Conservation (phyloP, 2,888 invertebrate species). For the Minunthozetes semirufus region DNA sequence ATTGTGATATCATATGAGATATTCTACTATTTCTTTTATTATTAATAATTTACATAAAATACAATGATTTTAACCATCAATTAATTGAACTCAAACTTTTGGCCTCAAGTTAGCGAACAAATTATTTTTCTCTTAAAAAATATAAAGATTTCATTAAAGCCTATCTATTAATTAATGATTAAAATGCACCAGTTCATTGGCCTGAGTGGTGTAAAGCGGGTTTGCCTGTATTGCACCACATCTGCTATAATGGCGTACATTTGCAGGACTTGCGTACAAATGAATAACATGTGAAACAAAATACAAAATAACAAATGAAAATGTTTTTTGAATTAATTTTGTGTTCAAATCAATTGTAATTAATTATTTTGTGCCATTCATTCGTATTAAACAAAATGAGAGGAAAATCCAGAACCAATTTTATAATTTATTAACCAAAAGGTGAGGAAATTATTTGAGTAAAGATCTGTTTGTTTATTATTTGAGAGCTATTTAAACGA, state of each 20-base stretch:
- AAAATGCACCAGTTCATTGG: constrained; percentile 3
- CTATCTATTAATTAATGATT: constrained; percentile 26
- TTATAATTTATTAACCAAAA: not conserved
- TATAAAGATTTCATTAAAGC: constrained; percentile 18
- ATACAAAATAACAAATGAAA: not conserved
- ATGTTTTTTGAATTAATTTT: not conserved
- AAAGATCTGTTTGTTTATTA: not conserved
- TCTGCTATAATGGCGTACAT: constrained; percentile 2
- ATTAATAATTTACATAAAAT: constrained; percentile 4
- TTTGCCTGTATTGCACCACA: constrained; percentile 25
- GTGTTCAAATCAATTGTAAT: not conserved
- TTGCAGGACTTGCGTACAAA: constrained; percentile 21
- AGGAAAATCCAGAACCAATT: not conserved
- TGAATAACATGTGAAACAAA: not conserved
- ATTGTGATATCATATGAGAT: not conserved
- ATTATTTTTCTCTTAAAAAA: not conserved
- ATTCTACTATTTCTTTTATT: not conserved
- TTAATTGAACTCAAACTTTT: not conserved
- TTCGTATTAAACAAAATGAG: not conserved
- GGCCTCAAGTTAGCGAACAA: not conserved
- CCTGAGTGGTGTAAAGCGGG: not conserved
- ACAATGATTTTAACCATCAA: not conserved
- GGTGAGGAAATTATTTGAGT: not conserved
- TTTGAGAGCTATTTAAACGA: not conserved
- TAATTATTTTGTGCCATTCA: not conserved